Base-by-base conservation (phyloP, 2,888 invertebrate species). In the Acleris sparsana region DNA sequence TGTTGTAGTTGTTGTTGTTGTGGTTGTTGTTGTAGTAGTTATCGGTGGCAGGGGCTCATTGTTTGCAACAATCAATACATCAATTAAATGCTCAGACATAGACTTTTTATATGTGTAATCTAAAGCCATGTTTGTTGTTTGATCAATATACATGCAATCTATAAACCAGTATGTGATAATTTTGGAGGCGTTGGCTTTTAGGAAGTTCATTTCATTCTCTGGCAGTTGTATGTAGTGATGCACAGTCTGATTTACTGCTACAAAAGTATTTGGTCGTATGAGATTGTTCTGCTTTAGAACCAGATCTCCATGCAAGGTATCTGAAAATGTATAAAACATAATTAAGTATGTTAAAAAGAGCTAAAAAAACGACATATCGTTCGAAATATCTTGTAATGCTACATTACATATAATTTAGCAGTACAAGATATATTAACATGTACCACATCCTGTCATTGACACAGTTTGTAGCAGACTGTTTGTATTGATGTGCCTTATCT, bases 121-220 rank as follows among this genome's bases (percentile, higher is more conserved):
- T 70, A 96, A 94, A 11, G 91, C 86, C 52, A 94, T 94, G 75
- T 95, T 94, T 61, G 91, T 87, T 0, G 95, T 94, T 69, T 94
- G 88, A 46, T 95, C 96, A 60, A 95, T 92, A 76, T 95, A 95
- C 60, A 92, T 86, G 78, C 97, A 97, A 83, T 97, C 96, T 68
- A 96, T 93, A 77, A 96, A 97, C 97, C 97, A 97, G 82, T 94
- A 96, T 0, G 96, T 95, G 29, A 93, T 83, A 16, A 96, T 87
- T 6, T 82, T 79, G 1, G 92, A 93, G 0, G 93, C 80, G 70
- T 92, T 93, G 11, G 76, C 70, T 63, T 81, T 78, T 22, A 97
- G 81, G 80, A 93, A 96, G 59, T 93, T 84, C 44, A 89, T 75
- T 82, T 97, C 97, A 18, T 94, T 92, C 25, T 93, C 83, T 3